Conservation (phyloP, 2,113 vertebrate species). For the Lycaon pictus region DNA sequence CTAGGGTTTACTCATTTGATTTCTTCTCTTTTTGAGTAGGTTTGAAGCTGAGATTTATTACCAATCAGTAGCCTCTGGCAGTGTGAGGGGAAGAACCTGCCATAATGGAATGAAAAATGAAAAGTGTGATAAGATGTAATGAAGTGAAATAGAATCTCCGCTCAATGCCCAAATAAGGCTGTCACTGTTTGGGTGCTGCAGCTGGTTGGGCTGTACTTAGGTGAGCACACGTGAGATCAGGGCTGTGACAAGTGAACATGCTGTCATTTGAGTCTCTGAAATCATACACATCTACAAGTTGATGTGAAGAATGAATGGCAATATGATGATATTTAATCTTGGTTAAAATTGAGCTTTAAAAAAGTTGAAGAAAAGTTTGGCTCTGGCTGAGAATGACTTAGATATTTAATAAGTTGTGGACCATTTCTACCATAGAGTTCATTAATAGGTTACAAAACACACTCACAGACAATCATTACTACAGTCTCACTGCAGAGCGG, state of each 20-base stretch:
- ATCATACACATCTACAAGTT: neutral
- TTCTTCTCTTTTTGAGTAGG: neutral
- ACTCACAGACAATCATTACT: neutral
- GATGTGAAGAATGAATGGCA: neutral
- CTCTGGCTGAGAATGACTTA: neutral
- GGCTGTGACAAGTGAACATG: neutral
- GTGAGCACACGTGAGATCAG: neutral
- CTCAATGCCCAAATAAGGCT: conserved; percentile 20
- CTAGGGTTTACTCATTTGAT: neutral
- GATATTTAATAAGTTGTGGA: neutral
- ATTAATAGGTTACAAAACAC: conserved; percentile 2
- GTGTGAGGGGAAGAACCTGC: conserved; percentile 14
- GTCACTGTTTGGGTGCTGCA: neutral
- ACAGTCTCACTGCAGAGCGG: neutral
- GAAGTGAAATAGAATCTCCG: conserved; percentile 65
- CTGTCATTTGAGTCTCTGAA: neutral
- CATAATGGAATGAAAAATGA: conserved; percentile 61
- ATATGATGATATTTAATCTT: neutral
- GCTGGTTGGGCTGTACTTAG: neutral
- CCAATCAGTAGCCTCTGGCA: neutral
- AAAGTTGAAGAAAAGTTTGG: neutral
- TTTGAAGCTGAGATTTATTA: conserved; percentile 56
- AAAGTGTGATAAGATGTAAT: conserved; percentile 63
- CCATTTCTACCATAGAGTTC: neutral
- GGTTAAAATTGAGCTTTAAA: neutral